Evolutionary conservation across 2,797 vertebrate species (phyloP).

Genomic region (Acipenser transmontanus): DNA sequence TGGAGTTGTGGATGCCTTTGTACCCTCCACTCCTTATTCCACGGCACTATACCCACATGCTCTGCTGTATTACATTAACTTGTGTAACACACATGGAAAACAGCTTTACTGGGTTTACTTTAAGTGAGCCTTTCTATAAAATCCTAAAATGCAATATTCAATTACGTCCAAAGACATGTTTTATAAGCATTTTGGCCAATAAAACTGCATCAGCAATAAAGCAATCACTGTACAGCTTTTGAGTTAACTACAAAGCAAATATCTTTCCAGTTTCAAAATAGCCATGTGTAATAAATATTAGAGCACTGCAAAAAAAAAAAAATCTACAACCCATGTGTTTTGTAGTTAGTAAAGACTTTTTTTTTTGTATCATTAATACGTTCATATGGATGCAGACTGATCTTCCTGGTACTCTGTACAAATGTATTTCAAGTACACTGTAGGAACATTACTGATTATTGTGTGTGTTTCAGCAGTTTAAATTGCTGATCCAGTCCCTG

Average conservation of each 20-base stretch:
- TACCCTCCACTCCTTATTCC: constrained; percentile 1
- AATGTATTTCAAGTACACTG: too few relatives aligned
- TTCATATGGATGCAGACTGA: too few relatives aligned
- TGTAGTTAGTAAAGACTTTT: constrained; percentile 18
- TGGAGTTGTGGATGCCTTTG: constrained; percentile 4
- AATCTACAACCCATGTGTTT: constrained; percentile 34
- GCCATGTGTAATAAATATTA: constrained; percentile 38
- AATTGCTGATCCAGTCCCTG: too few relatives aligned
- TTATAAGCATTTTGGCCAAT: constrained; percentile 39
- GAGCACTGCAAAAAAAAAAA: constrained; percentile 26
- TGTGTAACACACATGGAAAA: constrained; percentile 29
- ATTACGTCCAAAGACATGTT: constrained; percentile 35
- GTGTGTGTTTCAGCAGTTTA: too few relatives aligned
- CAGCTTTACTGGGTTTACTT: constrained; percentile 29
- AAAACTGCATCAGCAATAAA: constrained; percentile 42
- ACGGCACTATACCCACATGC: neutral
- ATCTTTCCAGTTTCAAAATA: constrained; percentile 31
- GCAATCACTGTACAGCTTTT: constrained; percentile 41
- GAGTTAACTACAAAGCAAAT: constrained; percentile 37
- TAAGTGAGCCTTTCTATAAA: constrained; percentile 41
- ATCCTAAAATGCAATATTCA: constrained; percentile 36
- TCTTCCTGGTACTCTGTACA: too few relatives aligned
- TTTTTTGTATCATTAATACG: too few relatives aligned
- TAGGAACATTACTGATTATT: too few relatives aligned
- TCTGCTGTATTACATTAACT: neutral